Base-by-base conservation (phyloP, 2,113 vertebrate genomes). In the Percopsis transmontana region DNA sequence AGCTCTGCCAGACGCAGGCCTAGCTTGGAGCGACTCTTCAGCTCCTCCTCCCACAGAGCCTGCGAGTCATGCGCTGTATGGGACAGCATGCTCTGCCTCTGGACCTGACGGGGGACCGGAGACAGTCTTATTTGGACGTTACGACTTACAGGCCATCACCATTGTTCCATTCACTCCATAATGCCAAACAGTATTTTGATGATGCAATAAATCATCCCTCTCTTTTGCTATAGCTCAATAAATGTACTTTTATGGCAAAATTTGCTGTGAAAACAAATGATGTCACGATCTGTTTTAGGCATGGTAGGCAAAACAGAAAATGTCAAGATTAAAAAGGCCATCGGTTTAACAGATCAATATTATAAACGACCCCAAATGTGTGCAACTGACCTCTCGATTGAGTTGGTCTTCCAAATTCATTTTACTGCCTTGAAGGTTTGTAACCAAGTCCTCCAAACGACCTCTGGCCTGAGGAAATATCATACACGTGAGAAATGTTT, bases 351-450 rank as follows among this genome's bases (percentile, higher is more conserved):
- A 0, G 48, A n/a, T 20, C 11, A 16, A 23, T 60, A 13, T 54
- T 11, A 5, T 10, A 39, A 1, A 59, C 12, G 10, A 54, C 71
- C 58, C 2, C 63, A 64, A 51, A 72, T 48, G 3, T 7, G 45
- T 53, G 64, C 8, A 66, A 71, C 18, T 10, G 67, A 96, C 95
- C 94, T 96, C 93, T 66, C 88, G 91, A 66, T 58, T 94, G 14
- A 95, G 90, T 62, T 95, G 92, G 40, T 95, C 93, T 76, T 94
- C 94, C 75, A 93, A 87, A 77, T 82, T 89, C 83, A 94, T 91
- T 72, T 95, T 95, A 70, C 87, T 84, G 85, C 92, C 92, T 69
- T 88, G 94, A 53, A 97, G 89, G 66, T 90, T 87, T 42, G 85
- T 92, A 62, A 95, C 90, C 82, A 95, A 77, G 68, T 94, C 93